These are phyloP conservation scores for Nothura maculosa DNA, from an alignment of 2,797 vertebrate genomes.

Conservation along the genomic window DNA sequence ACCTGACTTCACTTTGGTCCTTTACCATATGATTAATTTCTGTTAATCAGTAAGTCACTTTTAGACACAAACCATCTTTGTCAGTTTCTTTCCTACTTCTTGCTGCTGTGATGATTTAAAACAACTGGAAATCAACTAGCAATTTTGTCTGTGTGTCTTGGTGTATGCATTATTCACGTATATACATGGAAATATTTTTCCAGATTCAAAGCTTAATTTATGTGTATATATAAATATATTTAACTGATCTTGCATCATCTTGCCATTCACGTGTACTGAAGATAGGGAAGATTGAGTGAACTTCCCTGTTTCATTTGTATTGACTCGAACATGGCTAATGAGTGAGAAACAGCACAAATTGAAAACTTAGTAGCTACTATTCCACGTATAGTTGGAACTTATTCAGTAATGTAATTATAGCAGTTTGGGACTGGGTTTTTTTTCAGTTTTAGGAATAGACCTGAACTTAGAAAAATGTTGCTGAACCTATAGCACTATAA, in stretches of 20 bases:
- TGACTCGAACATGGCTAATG: not conserved
- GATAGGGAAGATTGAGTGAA: not conserved
- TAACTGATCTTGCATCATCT: not conserved
- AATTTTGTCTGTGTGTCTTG: not conserved
- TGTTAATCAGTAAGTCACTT: not conserved
- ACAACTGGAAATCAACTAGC: not conserved
- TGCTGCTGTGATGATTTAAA: not conserved
- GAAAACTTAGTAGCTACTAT: not conserved
- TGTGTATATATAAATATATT: not conserved
- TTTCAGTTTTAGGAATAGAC: not conserved
- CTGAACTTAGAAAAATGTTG: not conserved
- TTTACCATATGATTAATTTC: not conserved
- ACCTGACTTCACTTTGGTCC: not conserved
- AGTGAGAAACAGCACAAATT: not conserved
- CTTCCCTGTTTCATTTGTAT: not conserved
- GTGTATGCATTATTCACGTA: not conserved
- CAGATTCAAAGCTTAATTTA: not conserved
- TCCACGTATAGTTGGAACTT: not conserved
- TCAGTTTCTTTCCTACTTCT: not conserved
- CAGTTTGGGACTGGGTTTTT: not conserved
- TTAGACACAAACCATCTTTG: not conserved
- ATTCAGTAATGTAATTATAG: not conserved
- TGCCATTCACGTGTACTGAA: not conserved
- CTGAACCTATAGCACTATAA: not conserved
- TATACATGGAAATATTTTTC: not conserved